Evolutionary conservation across 2,797 vertebrate species (phyloP).

Genomic region (Fistularia commersonii): DNA sequence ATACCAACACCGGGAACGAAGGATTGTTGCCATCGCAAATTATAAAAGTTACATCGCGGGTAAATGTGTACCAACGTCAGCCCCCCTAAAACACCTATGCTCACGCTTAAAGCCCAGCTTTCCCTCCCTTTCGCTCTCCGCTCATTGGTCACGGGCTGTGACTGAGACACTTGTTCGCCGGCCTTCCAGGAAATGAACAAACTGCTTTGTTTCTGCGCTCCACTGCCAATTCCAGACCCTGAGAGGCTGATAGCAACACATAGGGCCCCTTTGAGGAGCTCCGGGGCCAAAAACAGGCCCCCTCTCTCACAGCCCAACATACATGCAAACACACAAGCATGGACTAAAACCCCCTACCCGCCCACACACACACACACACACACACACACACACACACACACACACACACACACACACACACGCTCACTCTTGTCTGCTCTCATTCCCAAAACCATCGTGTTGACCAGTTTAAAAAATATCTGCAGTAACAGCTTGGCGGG

Average conservation of each 20-base stretch:
- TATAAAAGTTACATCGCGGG: not conserved
- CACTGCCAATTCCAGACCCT: constrained; percentile 55
- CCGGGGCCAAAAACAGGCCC: constrained; percentile 50
- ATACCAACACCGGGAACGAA: no score
- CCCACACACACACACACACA: constrained; percentile 21
- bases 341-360: constrained; percentile 21
- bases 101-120: constrained; percentile 17
- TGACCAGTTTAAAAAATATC: constrained; percentile 57
- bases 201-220: constrained; percentile 66
- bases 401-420: constrained; percentile 43
- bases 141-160: constrained; percentile 42
- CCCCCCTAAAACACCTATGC: constrained; percentile 13
- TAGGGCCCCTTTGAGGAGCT: constrained; percentile 64
- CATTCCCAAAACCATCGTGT: constrained; percentile 50
- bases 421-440: constrained; percentile 45
- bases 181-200: constrained; percentile 70
- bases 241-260: constrained; percentile 63
- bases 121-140: constrained; percentile 29
- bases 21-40: no score
- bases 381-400: constrained; percentile 17
- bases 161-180: constrained; percentile 63
- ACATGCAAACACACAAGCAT: no score
- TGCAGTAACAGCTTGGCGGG: constrained; percentile 59
- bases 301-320: no score
- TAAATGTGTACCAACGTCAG: constrained; percentile 5